These are phyloP conservation scores for Drosophila lacicola DNA, from an alignment of 2,888 invertebrate genomes.

Conservation along the genomic window DNA sequence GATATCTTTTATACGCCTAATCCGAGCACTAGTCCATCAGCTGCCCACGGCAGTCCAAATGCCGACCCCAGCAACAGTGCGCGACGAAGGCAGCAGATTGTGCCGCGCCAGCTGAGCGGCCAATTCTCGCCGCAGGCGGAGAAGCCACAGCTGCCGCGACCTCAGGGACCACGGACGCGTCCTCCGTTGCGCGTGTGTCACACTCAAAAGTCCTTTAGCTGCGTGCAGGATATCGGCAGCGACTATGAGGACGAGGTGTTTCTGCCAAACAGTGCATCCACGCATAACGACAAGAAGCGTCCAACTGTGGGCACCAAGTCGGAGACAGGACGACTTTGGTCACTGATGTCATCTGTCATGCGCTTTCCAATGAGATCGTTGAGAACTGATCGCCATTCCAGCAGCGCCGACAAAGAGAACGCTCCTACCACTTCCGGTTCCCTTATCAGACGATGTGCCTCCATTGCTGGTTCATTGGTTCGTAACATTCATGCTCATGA, in stretches of 20 bases:
- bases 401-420: constrained; percentile 55
- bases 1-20: constrained; percentile 74
- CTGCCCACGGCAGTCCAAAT: not conserved
- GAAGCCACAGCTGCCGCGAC: constrained; percentile 10
- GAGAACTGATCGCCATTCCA: constrained; percentile 22
- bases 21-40: constrained; percentile 26
- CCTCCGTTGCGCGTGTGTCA: constrained; percentile 62
- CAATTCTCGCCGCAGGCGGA: constrained; percentile 48
- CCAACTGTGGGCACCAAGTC: not conserved
- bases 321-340: constrained; percentile 66
- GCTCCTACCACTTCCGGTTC: constrained; percentile 53
- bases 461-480: constrained; percentile 83
- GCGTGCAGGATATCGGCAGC: constrained; percentile 60
- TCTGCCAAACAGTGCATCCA: constrained; percentile 57
- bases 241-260: constrained; percentile 63
- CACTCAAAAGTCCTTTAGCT: constrained; percentile 42
- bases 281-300: constrained; percentile 54
- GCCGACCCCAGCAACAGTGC: constrained; percentile 2
- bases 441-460: constrained; percentile 81
- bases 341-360: constrained; percentile 79
- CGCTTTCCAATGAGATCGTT: constrained; percentile 67
- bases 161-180: constrained; percentile 49
- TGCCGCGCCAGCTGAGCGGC: constrained; percentile 62
- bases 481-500: constrained; percentile 64
- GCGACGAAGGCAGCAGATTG: constrained; percentile 39